Conservation (phyloP, 2,888 invertebrate species). For the Agrochola lychnidis region DNA sequence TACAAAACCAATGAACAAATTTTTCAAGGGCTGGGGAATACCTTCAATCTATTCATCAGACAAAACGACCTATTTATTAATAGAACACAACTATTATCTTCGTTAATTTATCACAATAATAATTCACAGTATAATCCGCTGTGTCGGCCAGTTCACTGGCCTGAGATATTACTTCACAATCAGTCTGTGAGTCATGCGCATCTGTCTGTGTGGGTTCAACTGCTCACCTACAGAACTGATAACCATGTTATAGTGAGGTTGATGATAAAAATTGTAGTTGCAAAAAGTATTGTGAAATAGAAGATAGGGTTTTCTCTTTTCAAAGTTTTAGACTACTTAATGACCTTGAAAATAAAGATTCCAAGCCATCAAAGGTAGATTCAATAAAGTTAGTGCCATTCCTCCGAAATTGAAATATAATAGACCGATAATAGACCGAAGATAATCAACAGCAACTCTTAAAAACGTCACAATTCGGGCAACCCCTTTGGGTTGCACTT, state of each 20-base stretch:
- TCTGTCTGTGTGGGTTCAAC: slow-evolving; percentile 25
- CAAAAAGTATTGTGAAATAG: slow-evolving; percentile 3
- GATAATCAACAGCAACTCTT: slow-evolving; percentile 5
- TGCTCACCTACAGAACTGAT: slow-evolving; percentile 47
- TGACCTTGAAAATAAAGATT: background rate
- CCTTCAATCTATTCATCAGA: background rate
- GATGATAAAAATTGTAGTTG: slow-evolving; percentile 16
- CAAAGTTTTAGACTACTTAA: background rate
- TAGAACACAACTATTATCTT: slow-evolving; percentile 27
- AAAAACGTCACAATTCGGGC: background rate
- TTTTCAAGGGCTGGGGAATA: background rate
- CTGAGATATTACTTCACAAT: slow-evolving; percentile 48
- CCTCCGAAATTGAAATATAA: background rate
- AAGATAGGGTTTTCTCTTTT: too few relatives aligned
- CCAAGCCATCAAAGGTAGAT: background rate
- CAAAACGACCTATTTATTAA: slow-evolving; percentile 5
- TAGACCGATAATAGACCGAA: too few relatives aligned
- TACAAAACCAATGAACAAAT: background rate
- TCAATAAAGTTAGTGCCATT: background rate
- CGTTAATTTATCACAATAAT: slow-evolving; percentile 25
- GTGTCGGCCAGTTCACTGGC: slow-evolving; percentile 51
- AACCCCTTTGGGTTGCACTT: too few relatives aligned
- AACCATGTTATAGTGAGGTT: slow-evolving; percentile 16
- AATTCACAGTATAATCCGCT: slow-evolving; percentile 29
- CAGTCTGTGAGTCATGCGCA: slow-evolving; percentile 46